Evolutionary conservation across 1,140 invertebrate species (phyloP), one percentile per base, ranked within the genome.

Genomic region (Drosophila malerkotliana): DNA sequence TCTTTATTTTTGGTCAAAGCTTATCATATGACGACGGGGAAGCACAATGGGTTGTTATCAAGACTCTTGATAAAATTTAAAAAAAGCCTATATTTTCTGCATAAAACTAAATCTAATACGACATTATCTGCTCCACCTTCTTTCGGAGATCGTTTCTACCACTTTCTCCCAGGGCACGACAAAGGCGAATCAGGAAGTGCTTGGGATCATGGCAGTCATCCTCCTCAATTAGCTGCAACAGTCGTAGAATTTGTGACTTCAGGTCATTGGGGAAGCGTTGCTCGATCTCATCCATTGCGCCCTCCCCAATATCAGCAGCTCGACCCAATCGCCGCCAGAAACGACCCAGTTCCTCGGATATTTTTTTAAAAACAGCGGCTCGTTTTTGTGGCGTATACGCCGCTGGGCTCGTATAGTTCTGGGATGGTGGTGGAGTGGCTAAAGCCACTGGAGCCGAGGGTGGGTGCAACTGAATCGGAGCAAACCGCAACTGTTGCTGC

Each of bases 311-410:
- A 34, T 79, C 72, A 15, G 94, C 68, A 59, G 84, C 72, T 59
- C 93, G 90, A 0, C 92, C 92, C 18, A 94, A 79, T n/a, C 92
- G 83, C 68, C 92, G 92, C 93, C 93, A 94, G 47, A 90, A 85
- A n/a, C 82, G 91, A 5, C 93, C 93, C 18, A 94, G 60, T 61
- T 92, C 85, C 57, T 91, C 73, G 0, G 84, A 75, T 5, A 92
- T 58, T 47, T 82, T 66, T 15, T 81, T 85, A 21, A 71, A 91
- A 2, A 91, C 59, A 0, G 81, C 88, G 0, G 56, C 14, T 0
- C 90, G 81, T 30, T 91, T 91, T 24, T 68, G 37, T 5, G 79
- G 72, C 9, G 79, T 79, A 10, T 88, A 77, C 1, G 51, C 66
- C n/a, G 49, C 63, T 7, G 58, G 30, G 4, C 53, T 72, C 1